Base-by-base conservation (phyloP, 2,888 invertebrate genomes). In the Belgica antarctica region DNA sequence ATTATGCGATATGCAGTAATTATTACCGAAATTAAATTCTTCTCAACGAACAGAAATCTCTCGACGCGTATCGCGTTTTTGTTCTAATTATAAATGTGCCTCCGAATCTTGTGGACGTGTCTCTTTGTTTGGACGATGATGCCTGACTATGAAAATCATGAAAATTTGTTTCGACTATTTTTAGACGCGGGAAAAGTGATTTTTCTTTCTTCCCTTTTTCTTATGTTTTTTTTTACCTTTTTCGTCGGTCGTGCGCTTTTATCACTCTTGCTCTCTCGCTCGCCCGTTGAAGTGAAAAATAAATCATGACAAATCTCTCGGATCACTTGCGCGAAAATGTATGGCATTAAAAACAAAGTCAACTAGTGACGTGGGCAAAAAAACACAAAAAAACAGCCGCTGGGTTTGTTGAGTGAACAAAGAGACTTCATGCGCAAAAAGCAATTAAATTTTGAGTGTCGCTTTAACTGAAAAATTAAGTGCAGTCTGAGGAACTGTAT, bases 1-100 rank as follows among this genome's bases (percentile, higher is more conserved):
- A 52, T 52, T 52, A 52, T 7, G 52, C 17, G 22, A 52, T 52
- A 52, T 52, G 17, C 52, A n/a, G 52, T 19, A 52, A 52, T 52
- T 52, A 52, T 41, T 12, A 41, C 41, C 15, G 5, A 52, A 19
- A 52, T 52, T 52, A 19, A 52, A 17, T n/a, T 52, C 22, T 52
- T 31, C 34, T 31, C 12, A 8, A 8, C 52, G 52, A 22, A 52
- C 52, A 52, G 8, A 52, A 4, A 52, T 41, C 12, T 52, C 8
- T 22, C 17, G 22, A 7, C 52, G 22, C 34, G 22, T 22, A 5
- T 41, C 52, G 52, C 52, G 12, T 52, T 52, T 22, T 17, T 10
- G 2, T 17, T 52, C 52, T 52, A 52, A 52, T 52, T 52, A 22
- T 52, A 52, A 52, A 22, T n/a, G 7, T 52, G 12, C 5, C 5